Conservation (phyloP, 2,113 vertebrate genomes). For the Nycticorax nycticorax region DNA sequence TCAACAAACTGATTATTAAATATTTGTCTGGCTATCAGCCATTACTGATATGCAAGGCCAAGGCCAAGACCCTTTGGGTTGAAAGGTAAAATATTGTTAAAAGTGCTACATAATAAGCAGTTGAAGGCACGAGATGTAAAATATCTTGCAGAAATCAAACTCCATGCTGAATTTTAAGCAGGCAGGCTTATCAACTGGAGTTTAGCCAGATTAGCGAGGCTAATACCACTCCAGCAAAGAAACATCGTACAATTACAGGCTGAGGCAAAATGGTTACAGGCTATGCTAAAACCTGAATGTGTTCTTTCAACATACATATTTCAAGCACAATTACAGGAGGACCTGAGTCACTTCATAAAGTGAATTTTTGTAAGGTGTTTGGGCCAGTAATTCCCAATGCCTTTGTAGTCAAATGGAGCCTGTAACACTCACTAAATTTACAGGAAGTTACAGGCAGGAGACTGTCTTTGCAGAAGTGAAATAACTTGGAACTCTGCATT, state of each 20-base stretch:
- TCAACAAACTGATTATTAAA: conserved; percentile 19
- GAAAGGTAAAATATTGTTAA: not conserved
- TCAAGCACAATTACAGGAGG: not conserved
- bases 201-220: not conserved
- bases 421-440: not conserved
- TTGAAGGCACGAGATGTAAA: not conserved
- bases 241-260: not conserved
- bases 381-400: not conserved
- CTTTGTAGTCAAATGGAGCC: not conserved
- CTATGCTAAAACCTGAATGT: not conserved
- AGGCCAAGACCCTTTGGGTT: not conserved
- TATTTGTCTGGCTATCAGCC: not conserved
- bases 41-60: not conserved
- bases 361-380: not conserved
- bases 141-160: not conserved
- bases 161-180: not conserved
- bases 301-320: not conserved
- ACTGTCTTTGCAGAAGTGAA: not conserved
- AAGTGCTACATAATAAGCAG: not conserved
- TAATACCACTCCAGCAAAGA: not conserved
- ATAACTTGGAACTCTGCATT: not conserved
- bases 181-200: not conserved
- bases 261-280: not conserved
- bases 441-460: not conserved
- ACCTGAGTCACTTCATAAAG: not conserved